phyloP scores from a whole-genome alignment of 2,888 invertebrate genomes.

The Patella ulyssiponensis region DNA sequence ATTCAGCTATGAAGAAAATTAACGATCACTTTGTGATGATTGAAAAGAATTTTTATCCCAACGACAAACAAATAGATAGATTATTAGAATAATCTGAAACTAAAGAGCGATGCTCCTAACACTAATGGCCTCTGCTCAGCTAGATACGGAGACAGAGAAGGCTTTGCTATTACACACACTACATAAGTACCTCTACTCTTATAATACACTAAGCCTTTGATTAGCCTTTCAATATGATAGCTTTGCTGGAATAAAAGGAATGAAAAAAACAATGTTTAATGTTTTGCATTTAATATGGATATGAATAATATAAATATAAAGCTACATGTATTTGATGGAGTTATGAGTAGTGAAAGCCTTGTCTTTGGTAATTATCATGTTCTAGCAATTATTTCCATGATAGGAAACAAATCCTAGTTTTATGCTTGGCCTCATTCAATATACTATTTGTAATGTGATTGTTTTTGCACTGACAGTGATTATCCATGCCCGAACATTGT shows the following conservation, averaged over 20 bases:
- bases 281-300: no score
- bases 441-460: conserved; percentile 2
- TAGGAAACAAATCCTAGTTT: neutral
- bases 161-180: no score
- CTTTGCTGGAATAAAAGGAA: no score
- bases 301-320: no score
- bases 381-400: neutral
- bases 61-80: neutral
- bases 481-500: neutral
- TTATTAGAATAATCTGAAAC: neutral
- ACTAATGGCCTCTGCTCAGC: neutral
- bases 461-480: neutral
- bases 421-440: neutral
- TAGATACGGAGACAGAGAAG: no score
- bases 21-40: conserved; percentile 4
- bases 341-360: no score
- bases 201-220: no score
- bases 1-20: neutral
- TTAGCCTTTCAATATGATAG: no score
- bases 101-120: neutral
- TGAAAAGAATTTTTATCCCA: neutral
- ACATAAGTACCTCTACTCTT: no score
- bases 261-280: no score
- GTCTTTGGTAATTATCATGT: neutral
- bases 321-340: no score